These are phyloP conservation scores for Coregonus clupeaformis DNA, from an alignment of 2,113 vertebrate genomes.

Conservation along the genomic window DNA sequence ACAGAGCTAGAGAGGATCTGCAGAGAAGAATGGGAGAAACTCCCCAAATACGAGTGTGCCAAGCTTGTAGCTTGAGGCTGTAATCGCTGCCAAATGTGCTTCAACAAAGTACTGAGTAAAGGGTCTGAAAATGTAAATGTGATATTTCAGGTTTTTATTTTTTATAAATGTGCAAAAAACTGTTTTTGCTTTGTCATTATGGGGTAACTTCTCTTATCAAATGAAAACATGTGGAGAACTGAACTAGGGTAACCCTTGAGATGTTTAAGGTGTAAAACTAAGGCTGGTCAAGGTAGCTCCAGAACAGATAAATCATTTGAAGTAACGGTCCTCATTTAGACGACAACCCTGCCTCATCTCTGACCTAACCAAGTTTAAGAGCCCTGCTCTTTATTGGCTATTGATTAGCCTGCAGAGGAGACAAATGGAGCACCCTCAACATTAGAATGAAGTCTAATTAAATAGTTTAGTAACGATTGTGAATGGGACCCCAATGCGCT, in stretches of 20 bases:
- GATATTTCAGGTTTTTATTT: no score
- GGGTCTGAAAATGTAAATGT: no score
- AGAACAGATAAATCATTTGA: constrained; percentile 4
- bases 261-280: background rate
- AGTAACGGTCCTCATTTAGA: background rate
- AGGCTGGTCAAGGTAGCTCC: background rate
- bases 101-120: no score
- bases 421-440: constrained; percentile 9
- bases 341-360: constrained; percentile 1
- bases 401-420: constrained; percentile 14
- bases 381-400: constrained; percentile 17
- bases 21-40: no score
- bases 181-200: no score
- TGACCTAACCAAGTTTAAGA: constrained; percentile 11
- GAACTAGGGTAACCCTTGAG: background rate
- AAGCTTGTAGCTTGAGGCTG: no score
- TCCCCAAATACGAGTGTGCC: no score
- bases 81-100: no score
- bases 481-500: background rate
- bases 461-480: constrained; percentile 9
- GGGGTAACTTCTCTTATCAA: no score
- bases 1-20: no score
- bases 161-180: no score
- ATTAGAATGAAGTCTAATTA: constrained; percentile 16
- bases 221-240: no score